phyloP scores from a whole-genome alignment of 2,797 vertebrate genomes.

The Semotilus atromaculatus region DNA sequence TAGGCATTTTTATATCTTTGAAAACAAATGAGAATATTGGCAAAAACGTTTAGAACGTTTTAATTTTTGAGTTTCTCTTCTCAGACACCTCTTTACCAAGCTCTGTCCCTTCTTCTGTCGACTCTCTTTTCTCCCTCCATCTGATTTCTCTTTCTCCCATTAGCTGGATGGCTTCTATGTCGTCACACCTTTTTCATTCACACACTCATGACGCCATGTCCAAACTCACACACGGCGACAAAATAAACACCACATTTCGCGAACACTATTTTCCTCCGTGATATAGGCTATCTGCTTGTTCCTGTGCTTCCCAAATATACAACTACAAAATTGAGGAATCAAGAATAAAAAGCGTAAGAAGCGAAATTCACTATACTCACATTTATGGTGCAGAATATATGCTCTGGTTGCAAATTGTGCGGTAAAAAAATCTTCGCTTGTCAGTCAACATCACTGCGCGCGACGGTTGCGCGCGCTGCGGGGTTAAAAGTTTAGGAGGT shows the following conservation, averaged over 20 bases:
- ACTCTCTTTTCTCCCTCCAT: conserved; percentile 19
- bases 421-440: not conserved
- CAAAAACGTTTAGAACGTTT: not conserved
- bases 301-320: not conserved
- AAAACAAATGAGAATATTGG: not conserved
- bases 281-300: not conserved
- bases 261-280: not conserved
- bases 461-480: conserved; percentile 11
- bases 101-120: conserved; percentile 4
- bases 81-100: not conserved
- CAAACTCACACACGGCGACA: not conserved
- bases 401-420: not conserved
- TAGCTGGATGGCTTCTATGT: conserved; percentile 10
- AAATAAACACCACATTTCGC: not conserved
- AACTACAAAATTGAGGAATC: not conserved
- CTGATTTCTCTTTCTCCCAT: not conserved
- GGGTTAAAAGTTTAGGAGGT: conserved; percentile 47
- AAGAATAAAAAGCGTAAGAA: not conserved
- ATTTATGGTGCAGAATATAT: not conserved
- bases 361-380: not conserved
- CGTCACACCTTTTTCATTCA: conserved; percentile 25
- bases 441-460: conserved; percentile 16
- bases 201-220: conserved; percentile 7
- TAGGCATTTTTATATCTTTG: not conserved
- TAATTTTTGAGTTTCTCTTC: not conserved